Conservation (phyloP, 2,113 vertebrate species). For the Larimichthys polyactis region DNA sequence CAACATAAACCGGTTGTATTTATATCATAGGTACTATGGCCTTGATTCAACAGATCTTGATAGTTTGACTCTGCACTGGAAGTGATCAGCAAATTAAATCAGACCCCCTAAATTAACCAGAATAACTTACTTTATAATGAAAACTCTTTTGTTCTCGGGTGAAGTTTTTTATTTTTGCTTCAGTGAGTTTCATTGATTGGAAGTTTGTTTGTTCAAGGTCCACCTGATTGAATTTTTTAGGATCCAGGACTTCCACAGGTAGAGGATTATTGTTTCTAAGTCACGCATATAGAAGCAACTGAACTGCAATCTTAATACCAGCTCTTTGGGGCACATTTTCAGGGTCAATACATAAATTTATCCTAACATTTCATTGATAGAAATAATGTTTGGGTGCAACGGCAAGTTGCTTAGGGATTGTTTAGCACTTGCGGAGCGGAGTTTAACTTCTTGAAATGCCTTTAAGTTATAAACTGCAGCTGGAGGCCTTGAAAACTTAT, state of each 20-base stretch:
- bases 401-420: slow-evolving; percentile 14
- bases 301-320: slow-evolving; percentile 24
- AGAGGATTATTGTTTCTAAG: neutral
- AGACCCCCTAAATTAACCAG: neutral
- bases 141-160: slow-evolving; percentile 11
- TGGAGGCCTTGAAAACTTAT: slow-evolving; percentile 39
- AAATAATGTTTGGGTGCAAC: slow-evolving; percentile 23
- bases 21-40: neutral
- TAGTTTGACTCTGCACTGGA: slow-evolving; percentile 2
- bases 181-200: slow-evolving; percentile 32
- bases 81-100: slow-evolving; percentile 2
- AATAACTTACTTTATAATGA: neutral
- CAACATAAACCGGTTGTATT: neutral
- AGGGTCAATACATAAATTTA: slow-evolving; percentile 45
- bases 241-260: slow-evolving; percentile 16
- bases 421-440: neutral
- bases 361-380: slow-evolving; percentile 17
- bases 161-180: slow-evolving; percentile 40
- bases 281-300: slow-evolving; percentile 30
- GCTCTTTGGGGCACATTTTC: slow-evolving; percentile 35
- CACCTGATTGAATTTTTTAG: slow-evolving; percentile 40
- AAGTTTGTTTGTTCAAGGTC: slow-evolving; percentile 49
- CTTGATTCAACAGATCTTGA: neutral
- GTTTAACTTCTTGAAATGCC: slow-evolving; percentile 11
- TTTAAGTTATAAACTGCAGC: slow-evolving; percentile 21